Evolutionary conservation across 2,888 invertebrate genomes (phyloP).

Genomic region (Andrena bicolor): DNA sequence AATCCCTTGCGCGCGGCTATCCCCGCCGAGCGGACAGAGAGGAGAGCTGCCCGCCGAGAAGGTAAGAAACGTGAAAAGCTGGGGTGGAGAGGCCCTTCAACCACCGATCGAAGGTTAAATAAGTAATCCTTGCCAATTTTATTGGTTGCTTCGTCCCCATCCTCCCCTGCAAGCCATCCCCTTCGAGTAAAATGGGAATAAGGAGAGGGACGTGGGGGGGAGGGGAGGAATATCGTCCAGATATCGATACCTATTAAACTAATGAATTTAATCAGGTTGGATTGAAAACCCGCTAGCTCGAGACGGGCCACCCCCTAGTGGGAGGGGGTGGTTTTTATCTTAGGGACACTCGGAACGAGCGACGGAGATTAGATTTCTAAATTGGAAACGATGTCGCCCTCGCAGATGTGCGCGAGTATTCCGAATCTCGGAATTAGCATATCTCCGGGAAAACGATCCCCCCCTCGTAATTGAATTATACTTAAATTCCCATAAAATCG

Average conservation of each 20-base stretch:
- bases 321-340: slow-evolving; percentile 73
- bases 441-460: slow-evolving; percentile 83
- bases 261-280: slow-evolving; percentile 85
- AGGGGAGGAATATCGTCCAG: slow-evolving; percentile 74
- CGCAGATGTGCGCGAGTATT: slow-evolving; percentile 47
- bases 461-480: slow-evolving; percentile 85
- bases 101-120: slow-evolving; percentile 76
- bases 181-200: slow-evolving; percentile 31
- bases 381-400: slow-evolving; percentile 81
- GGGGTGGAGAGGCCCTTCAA: slow-evolving; percentile 40
- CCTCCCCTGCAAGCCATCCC: slow-evolving; percentile 15
- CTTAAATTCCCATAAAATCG: slow-evolving; percentile 85
- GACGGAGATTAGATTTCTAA: slow-evolving; percentile 85
- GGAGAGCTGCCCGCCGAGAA: slow-evolving; percentile 52
- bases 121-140: slow-evolving; percentile 82
- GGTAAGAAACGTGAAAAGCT: slow-evolving; percentile 35
- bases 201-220: slow-evolving; percentile 38
- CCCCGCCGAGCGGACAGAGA: slow-evolving; percentile 42
- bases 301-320: slow-evolving; percentile 54
- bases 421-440: slow-evolving; percentile 83
- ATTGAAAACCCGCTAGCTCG: slow-evolving; percentile 72
- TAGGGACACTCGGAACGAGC: slow-evolving; percentile 80
- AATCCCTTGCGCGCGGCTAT: slow-evolving; percentile 44
- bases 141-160: slow-evolving; percentile 72
- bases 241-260: slow-evolving; percentile 85